Evolutionary conservation across 2,797 vertebrate genomes (phyloP).

Genomic region (Eleutherodactylus coqui): DNA sequence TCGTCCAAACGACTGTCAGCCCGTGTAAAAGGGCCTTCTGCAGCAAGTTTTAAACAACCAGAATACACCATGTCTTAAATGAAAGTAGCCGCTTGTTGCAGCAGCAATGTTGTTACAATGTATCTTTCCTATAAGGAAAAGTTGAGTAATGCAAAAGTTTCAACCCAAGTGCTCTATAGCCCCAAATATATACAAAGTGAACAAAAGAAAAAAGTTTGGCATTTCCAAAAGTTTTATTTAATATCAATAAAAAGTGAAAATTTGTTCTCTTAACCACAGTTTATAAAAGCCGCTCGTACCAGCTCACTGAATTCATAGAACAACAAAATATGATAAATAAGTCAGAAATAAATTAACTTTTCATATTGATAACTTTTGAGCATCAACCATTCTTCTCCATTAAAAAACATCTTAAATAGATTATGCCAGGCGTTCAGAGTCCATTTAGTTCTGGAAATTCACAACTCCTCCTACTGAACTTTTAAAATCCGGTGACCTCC

Average conservation of each 20-base stretch:
- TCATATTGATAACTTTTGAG: slow-evolving; percentile 74
- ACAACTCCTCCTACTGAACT: background rate
- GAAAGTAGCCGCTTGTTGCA: no score
- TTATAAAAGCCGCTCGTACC: slow-evolving; percentile 64
- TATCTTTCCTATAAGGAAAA: no score
- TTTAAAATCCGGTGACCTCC: background rate
- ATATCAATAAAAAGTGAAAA: slow-evolving; percentile 3
- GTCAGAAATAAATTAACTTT: slow-evolving; percentile 79
- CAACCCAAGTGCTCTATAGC: background rate
- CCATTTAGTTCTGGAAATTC: background rate
- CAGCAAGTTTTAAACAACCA: no score
- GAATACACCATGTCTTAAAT: no score
- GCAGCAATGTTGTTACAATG: no score
- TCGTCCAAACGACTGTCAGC: no score
- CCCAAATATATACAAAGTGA: background rate
- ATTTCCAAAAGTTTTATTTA: slow-evolving; percentile 18
- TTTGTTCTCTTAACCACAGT: background rate
- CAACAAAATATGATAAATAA: slow-evolving; percentile 77
- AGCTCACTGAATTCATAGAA: slow-evolving; percentile 68
- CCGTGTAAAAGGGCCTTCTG: no score
- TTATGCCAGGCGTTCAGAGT: slow-evolving; percentile 4
- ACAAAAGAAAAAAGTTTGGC: background rate
- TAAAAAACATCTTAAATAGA: slow-evolving; percentile 71
- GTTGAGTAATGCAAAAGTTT: no score
- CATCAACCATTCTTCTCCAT: slow-evolving; percentile 70